Evolutionary conservation across 2,888 invertebrate genomes (phyloP), one percentile per base, ranked within the genome.

Genomic region (Drosophila anomelani): DNA sequence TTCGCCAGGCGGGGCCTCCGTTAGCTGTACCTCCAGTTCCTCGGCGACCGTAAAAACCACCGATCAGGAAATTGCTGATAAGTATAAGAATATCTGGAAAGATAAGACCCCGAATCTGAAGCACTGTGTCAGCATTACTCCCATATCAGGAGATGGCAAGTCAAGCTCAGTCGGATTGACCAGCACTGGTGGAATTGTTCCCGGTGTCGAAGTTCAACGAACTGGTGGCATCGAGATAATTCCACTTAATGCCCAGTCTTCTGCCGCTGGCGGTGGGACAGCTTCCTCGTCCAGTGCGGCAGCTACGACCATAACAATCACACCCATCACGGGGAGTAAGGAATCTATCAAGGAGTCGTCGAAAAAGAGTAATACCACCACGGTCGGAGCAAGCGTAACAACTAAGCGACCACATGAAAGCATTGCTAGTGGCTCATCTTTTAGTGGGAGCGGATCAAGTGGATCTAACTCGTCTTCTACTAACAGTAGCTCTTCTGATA

Each of bases 241-340:
- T 83, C 97, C 97, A 0, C 94, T 96, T 71, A 93, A 95, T 3
- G 93, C 95, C 13, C 85, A 87, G 39, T 38, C 46, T 10, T 47
- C 66, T 58, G 47, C 34, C 10, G 23, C 46, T n/a, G 71, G 58
- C 6, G 49, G 59, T 15, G 56, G 66, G 1, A 41, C 32, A n/a
- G 49, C 60, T 34, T 93, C 95, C 10, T 92, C 67, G 5, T 32
- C 95, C 0, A 94, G 95, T 7, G 94, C 95, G 34, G 74, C 89
- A 20, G 95, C 96, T 12, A 96, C 96, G 87, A 96, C 97, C 1
- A 96, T 97, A 67, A 97, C 97, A 0, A 97, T 97, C 63, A 97
- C 97, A 0, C 96, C 97, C 4, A 97, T 97, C 44, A 91, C 90
- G 47, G 71, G 75, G 12, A 9, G 51, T 10, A 90, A 85, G 23